Evolutionary conservation across 2,888 invertebrate genomes (phyloP), one percentile per base, ranked within the genome.

Genomic region (Eremobia ochroleuca): DNA sequence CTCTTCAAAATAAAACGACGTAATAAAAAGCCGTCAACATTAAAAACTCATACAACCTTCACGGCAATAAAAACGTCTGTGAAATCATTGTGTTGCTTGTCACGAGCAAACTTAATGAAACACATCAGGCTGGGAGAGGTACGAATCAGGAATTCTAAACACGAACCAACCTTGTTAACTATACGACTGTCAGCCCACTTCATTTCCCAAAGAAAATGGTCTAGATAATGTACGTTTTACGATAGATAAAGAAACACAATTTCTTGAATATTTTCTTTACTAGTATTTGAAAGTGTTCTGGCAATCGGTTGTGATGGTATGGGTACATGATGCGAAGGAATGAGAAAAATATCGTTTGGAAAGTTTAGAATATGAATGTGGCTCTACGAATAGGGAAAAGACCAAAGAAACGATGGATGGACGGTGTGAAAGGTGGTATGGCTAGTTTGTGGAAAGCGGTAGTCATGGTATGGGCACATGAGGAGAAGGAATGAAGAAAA

Each of bases 81-180:
- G 62, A 85, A 86, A 86, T 77, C 83, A 85, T 89, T 90, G 85
- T 85, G 79, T 78, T 88, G 84, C 90, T 66, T 71, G 87, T 90
- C 90, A 90, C 89, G 90, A 71, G 77, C 83, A 64, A 73, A 73
- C 83, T 81, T 91, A 92, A 92, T 90, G 92, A 92, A 92, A 91
- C 88, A 90, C 89, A 89, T 90, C 89, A 87, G 85, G 81, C 84
- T 82, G 80, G 72, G 78, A 87, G 82, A 85, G 79, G 79, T 76
- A 81, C 82, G 82, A 85, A 89, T 89, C 86, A 84, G 61, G 83
- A 85, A 92, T 92, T 91, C 90, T 80, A 87, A 84, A 85, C 91
- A 90, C 89, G 90, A 75, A 73, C 76, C 65, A 85, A 89, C 87
- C 90, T 90, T 90, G 90, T 90, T 91, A 92, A 88, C 88, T 90